Evolutionary conservation across 2,113 vertebrate genomes (phyloP).

Genomic region (Colistium nudipinnis): DNA sequence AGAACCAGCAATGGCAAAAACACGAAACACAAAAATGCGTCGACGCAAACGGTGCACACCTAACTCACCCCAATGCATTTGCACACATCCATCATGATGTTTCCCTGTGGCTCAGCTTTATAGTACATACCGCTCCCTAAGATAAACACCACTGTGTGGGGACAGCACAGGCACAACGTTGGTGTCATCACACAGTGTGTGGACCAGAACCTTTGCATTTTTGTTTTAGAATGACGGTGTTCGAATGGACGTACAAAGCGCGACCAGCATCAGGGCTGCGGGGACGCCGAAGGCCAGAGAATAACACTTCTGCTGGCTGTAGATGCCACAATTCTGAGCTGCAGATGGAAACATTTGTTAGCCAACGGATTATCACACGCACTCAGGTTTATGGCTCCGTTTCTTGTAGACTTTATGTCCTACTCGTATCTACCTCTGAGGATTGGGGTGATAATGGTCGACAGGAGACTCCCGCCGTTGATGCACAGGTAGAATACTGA

Average conservation of each 20-base stretch:
- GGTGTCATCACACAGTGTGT: background rate
- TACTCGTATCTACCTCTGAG: conserved; percentile 84
- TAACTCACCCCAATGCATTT: conserved; percentile 91
- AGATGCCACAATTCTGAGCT: conserved; percentile 90
- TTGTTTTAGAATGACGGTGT: background rate
- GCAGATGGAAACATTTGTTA: conserved; percentile 48
- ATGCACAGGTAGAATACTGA: conserved; percentile 95
- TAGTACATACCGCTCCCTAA: conserved; percentile 90
- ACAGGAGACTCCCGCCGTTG: conserved; percentile 93
- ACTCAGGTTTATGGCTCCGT: background rate
- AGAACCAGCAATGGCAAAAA: background rate
- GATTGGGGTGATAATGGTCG: conserved; percentile 91
- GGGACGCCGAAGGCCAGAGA: conserved; percentile 95
- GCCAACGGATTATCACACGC: background rate
- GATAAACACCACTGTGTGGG: conserved; percentile 89
- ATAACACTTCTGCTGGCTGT: conserved; percentile 87
- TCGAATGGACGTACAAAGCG: conserved; percentile 80
- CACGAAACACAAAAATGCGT: conserved; percentile 1
- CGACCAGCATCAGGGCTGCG: conserved; percentile 89
- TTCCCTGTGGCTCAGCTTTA: conserved; percentile 90
- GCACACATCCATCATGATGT: conserved; percentile 87
- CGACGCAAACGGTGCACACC: background rate
- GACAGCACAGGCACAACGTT: conserved; percentile 30
- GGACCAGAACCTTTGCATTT: background rate
- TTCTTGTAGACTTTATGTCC: background rate